These are phyloP conservation scores for Gymnogyps californianus DNA, from an alignment of 2,113 vertebrate genomes.

Conservation along the genomic window DNA sequence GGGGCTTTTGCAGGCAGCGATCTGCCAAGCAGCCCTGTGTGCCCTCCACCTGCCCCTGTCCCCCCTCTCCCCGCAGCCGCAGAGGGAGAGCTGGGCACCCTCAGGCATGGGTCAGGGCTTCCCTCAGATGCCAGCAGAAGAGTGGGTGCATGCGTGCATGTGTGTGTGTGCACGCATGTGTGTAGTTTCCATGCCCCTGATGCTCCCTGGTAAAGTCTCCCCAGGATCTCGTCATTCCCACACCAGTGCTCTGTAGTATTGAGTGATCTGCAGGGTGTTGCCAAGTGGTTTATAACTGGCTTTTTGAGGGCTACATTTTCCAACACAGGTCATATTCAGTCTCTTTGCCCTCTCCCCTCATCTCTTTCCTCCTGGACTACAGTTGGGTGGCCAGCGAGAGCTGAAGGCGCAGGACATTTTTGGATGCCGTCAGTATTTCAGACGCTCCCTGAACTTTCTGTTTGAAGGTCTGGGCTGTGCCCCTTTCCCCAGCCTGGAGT, in stretches of 20 bases:
- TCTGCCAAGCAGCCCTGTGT: neutral
- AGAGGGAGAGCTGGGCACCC: neutral
- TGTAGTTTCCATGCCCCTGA: neutral
- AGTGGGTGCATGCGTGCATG: neutral
- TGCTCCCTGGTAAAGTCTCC: neutral
- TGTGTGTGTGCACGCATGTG: fast-evolving
- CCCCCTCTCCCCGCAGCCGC: fast-evolving
- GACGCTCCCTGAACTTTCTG: neutral
- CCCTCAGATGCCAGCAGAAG: neutral
- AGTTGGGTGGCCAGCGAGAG: fast-evolving
- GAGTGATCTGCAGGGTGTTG: neutral
- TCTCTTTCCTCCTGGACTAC: neutral
- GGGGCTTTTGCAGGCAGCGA: neutral
- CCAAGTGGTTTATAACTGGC: neutral
- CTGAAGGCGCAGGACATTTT: neutral
- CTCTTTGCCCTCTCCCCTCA: neutral
- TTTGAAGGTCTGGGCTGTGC: neutral
- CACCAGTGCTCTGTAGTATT: neutral
- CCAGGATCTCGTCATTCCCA: neutral
- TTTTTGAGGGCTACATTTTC: neutral
- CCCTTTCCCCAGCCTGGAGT: neutral
- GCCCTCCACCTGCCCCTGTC: fast-evolving
- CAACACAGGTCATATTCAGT: neutral
- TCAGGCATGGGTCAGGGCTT: neutral
- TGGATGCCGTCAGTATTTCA: neutral